Evolutionary conservation across 2,113 vertebrate species (phyloP), one percentile per base, ranked within the genome.

Genomic region (Nycticorax nycticorax): DNA sequence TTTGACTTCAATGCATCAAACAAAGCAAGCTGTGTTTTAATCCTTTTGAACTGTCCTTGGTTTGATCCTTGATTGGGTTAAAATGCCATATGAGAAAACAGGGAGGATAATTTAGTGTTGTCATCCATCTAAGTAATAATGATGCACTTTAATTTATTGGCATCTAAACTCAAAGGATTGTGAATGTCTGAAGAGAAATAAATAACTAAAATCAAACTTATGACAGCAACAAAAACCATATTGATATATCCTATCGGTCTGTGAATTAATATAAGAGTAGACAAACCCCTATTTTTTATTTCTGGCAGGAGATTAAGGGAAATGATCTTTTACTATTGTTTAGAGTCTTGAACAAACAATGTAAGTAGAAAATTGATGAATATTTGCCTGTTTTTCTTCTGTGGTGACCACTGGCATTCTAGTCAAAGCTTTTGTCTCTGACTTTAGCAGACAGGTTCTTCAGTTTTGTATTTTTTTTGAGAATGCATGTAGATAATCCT

Each of bases 11-110:
- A 0, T 50, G 62, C 69, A 75, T 93, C 74, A 76, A 74, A 77
- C 56, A 91, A 86, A 74, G 80, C 14, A 60, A 26, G 30, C 62
- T 87, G 64, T 85, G 37, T 92, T 89, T 89, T 78, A 60, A 81
- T 91, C 21, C 35, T 95, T 95, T 92, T 92, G 69, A 93, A 50
- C n/a, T 85, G 80, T 62, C 57, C 88, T 92, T 87, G 62, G 77
- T 89, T 94, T 92, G 79, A 84, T 91, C 76, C 80, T 84, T 87
- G 66, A 72, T 88, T 87, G 39, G 24, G 62, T 93, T 92, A 89
- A 94, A 87, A 83, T 75, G 43, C 60, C 24, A 23, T 83, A 66
- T 39, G 53, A 88, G 68, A 67, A 88, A 93, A 80, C 57, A 33
- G 27, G 27, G 39, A 75, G 28, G 41, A 55, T 84, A 85, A 95